These are phyloP conservation scores for Halictus ligatus DNA, from an alignment of 2,888 invertebrate species.

Conservation along the genomic window DNA sequence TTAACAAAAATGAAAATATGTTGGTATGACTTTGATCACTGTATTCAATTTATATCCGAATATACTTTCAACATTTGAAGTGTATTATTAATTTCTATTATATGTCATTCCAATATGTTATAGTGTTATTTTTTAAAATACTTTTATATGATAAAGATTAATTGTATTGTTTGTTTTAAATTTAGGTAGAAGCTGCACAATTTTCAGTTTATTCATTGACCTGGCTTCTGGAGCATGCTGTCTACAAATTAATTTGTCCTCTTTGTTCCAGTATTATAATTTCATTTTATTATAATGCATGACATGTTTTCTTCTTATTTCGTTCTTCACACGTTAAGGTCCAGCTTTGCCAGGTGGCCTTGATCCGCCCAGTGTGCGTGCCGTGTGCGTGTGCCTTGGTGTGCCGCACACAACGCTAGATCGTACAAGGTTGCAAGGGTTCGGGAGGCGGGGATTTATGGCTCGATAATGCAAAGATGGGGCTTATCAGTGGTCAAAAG, in stretches of 20 bases:
- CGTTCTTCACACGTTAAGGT: slow-evolving; percentile 34
- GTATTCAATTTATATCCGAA: background rate
- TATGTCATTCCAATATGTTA: slow-evolving; percentile 42
- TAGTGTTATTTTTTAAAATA: slow-evolving; percentile 32
- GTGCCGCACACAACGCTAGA: too few species aligned
- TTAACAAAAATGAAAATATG: slow-evolving; percentile 30
- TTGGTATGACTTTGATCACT: slow-evolving; percentile 33
- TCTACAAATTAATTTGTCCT: slow-evolving; percentile 72
- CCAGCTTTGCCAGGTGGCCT: too few species aligned
- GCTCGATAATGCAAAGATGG: too few species aligned
- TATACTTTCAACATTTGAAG: background rate
- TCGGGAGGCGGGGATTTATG: too few species aligned
- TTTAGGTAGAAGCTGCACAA: slow-evolving; percentile 81
- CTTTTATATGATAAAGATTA: slow-evolving; percentile 48
- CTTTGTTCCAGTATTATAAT: slow-evolving; percentile 70
- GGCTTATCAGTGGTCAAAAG: too few species aligned
- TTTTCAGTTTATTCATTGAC: slow-evolving; percentile 81
- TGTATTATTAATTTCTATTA: background rate
- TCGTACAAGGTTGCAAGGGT: too few species aligned
- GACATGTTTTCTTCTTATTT: slow-evolving; percentile 62
- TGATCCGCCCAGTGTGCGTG: too few species aligned
- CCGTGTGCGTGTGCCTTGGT: too few species aligned
- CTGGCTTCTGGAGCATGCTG: slow-evolving; percentile 80
- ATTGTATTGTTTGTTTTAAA: slow-evolving; percentile 75
- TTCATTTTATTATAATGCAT: slow-evolving; percentile 71